A percentile compares a stretch with the other conserved stretches of the same genome.
Evolutionary conservation across 2,113 vertebrate genomes (phyloP).

Genomic region (Planiliza haematocheilus): DNA sequence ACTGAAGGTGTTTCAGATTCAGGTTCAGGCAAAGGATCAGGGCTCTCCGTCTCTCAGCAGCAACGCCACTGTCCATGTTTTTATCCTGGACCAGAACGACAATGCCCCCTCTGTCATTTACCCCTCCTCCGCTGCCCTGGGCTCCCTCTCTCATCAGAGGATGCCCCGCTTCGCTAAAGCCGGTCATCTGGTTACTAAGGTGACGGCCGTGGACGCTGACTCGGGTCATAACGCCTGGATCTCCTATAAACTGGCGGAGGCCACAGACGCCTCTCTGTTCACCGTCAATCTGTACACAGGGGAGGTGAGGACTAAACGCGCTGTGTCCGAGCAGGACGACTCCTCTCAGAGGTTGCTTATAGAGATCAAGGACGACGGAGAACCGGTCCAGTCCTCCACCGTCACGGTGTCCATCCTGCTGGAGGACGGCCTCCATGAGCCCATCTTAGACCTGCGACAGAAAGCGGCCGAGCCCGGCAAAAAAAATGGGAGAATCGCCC

Average conservation of each 20-base stretch:
- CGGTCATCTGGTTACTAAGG: conserved; percentile 82
- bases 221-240: conserved; percentile 85
- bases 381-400: conserved; percentile 77
- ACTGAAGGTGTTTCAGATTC: conserved; percentile 83
- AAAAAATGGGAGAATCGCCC: conserved; percentile 65
- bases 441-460: conserved; percentile 72
- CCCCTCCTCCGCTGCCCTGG: conserved; percentile 69
- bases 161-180: conserved; percentile 77
- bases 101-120: conserved; percentile 78
- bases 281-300: conserved; percentile 78
- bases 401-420: conserved; percentile 76
- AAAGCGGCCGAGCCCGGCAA: conserved; percentile 65
- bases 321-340: conserved; percentile 74
- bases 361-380: conserved; percentile 80
- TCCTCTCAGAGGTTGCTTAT: conserved; percentile 79
- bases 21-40: conserved; percentile 82
- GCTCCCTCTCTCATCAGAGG: conserved; percentile 73
- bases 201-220: conserved; percentile 83
- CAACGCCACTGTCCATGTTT: conserved; percentile 77
- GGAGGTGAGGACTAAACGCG: conserved; percentile 79
- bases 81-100: conserved; percentile 82
- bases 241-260: conserved; percentile 78
- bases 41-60: conserved; percentile 75
- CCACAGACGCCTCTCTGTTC: conserved; percentile 76
- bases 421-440: conserved; percentile 72